Evolutionary conservation across 92 coral and sea anemone species (phyloP).

Genomic region (Palythoa caribaeorum): DNA sequence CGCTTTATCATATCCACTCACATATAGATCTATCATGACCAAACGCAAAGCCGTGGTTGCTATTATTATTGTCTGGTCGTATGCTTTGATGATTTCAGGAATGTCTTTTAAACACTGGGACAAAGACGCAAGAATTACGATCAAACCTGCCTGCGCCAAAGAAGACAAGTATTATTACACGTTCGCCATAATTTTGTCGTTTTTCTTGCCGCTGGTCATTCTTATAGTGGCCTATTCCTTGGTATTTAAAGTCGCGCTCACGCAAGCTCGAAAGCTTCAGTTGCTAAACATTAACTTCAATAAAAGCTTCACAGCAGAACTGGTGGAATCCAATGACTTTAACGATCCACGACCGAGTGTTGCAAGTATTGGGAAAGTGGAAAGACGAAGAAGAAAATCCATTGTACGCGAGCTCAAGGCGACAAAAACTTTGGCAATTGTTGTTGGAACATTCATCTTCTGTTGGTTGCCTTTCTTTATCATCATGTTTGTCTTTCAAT

Average conservation of each 20-base stretch:
- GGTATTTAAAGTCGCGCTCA: conserved; percentile 92
- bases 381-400: conserved; percentile 79
- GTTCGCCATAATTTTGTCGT: conserved; percentile 80
- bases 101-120: conserved; percentile 90
- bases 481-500: conserved; percentile 80
- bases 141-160: conserved; percentile 74
- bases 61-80: conserved; percentile 82
- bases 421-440: conserved; percentile 94
- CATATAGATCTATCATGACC: conserved; percentile 88
- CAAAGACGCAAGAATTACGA: conserved; percentile 52
- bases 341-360: conserved; percentile 68
- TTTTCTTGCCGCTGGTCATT: conserved; percentile 83
- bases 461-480: conserved; percentile 96
- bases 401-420: conserved; percentile 96
- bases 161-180: conserved; percentile 84
- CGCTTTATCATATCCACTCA: conserved; percentile 90
- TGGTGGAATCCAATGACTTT: conserved; percentile 44
- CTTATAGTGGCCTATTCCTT: conserved; percentile 88
- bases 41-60: conserved; percentile 72
- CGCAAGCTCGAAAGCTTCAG: conserved; percentile 85
- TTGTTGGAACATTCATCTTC: conserved; percentile 90
- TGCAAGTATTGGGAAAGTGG: conserved; percentile 75
- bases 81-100: conserved; percentile 75
- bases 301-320: conserved; percentile 60
- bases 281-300: conserved; percentile 49